A percentile compares a stretch with the other conserved stretches of the same genome.
phyloP scores from a whole-genome alignment of 2,797 vertebrate genomes.

The Botia kubotai region DNA sequence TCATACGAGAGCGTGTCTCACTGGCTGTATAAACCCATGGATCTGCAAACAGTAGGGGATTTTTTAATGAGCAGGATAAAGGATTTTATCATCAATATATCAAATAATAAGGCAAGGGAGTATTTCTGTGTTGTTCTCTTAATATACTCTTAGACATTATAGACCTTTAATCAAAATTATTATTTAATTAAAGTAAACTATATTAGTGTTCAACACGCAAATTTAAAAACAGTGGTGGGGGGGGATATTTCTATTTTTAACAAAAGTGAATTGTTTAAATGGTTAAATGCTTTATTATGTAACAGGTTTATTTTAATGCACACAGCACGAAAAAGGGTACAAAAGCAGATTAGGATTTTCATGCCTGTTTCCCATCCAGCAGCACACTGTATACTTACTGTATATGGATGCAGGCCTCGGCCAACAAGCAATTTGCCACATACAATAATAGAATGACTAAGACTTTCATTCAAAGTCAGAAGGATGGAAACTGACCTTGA shows the following conservation, averaged over 20 bases:
- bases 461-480: background rate
- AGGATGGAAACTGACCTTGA: background rate
- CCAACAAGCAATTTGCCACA: background rate
- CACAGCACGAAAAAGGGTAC: constrained; percentile 11
- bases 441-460: background rate
- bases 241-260: background rate
- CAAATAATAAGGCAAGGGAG: constrained; percentile 8
- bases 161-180: background rate
- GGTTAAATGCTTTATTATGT: constrained; percentile 40
- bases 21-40: background rate
- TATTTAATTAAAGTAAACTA: too few relatives aligned
- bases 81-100: background rate
- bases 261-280: constrained; percentile 13
- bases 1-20: background rate
- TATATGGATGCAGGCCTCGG: background rate
- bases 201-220: too few relatives aligned
- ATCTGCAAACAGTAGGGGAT: background rate
- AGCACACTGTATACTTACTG: constrained; percentile 5
- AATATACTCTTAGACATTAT: constrained; percentile 8
- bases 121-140: constrained; percentile 12
- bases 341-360: constrained; percentile 46
- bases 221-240: background rate
- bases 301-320: constrained; percentile 49
- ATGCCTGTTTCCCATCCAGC: constrained; percentile 12
- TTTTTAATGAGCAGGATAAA: constrained; percentile 1